Evolutionary conservation across 2,113 vertebrate genomes (phyloP).

Genomic region (Amia ocellicauda): DNA sequence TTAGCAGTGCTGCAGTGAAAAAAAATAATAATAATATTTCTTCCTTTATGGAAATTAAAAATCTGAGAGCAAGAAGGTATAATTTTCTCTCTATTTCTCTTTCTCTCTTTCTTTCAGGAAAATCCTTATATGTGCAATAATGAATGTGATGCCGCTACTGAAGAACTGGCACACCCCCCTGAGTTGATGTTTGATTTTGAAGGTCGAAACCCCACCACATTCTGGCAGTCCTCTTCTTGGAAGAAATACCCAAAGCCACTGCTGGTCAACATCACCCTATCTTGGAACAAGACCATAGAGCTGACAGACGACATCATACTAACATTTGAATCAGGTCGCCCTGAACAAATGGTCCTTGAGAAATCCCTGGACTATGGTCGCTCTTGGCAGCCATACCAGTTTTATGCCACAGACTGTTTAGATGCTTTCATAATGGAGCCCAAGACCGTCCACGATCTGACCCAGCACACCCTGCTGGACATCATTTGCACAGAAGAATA

Average conservation of each 20-base stretch:
- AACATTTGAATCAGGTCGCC: constrained; percentile 93
- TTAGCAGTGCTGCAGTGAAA: neutral
- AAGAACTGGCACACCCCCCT: constrained; percentile 91
- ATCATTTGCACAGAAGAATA: constrained; percentile 99
- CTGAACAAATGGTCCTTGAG: constrained; percentile 97
- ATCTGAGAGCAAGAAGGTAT: neutral
- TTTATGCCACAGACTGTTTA: constrained; percentile 95
- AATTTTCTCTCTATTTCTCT: neutral
- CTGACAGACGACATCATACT: constrained; percentile 95
- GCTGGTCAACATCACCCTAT: constrained; percentile 92
- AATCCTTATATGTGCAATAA: constrained; percentile 99
- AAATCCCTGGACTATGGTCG: constrained; percentile 95
- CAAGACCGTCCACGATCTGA: constrained; percentile 90
- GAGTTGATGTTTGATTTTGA: constrained; percentile 96
- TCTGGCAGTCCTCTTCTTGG: constrained; percentile 97
- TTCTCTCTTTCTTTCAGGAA: constrained; percentile 62
- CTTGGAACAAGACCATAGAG: constrained; percentile 98
- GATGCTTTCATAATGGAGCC: constrained; percentile 98
- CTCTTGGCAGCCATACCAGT: constrained; percentile 97
- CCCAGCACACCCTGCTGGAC: constrained; percentile 88
- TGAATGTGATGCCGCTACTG: constrained; percentile 90
- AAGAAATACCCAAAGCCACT: constrained; percentile 91
- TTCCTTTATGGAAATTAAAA: neutral
- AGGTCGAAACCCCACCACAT: constrained; percentile 93
- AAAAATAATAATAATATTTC: neutral